These are phyloP conservation scores for Virgularia gustaviana DNA, from an alignment of 92 coral and sea anemone species.

Conservation along the genomic window DNA sequence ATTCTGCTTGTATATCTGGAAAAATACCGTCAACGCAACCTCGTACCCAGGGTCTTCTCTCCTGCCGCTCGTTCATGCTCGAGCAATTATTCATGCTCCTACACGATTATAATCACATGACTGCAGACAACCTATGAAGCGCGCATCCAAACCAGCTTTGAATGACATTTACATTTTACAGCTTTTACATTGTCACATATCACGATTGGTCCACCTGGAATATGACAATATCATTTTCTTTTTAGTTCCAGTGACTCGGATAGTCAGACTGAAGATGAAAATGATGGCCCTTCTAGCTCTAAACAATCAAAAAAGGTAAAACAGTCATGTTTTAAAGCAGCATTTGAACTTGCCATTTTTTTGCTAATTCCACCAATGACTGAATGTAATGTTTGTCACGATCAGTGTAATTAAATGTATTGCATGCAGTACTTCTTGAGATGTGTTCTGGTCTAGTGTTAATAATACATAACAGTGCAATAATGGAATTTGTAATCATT, in stretches of 20 bases:
- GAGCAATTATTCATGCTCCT: too few species aligned
- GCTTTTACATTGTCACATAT: too few species aligned
- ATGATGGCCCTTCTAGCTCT: conserved; percentile 19
- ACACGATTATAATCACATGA: too few species aligned
- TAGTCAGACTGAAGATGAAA: conserved; percentile 59
- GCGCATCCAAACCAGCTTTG: too few species aligned
- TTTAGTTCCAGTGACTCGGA: conserved; percentile 85
- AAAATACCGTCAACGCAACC: neutral
- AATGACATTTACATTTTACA: too few species aligned
- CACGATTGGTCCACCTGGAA: too few species aligned
- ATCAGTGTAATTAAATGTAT: too few species aligned
- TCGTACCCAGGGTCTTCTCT: neutral
- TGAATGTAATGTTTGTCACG: too few species aligned
- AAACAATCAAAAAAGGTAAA: conserved; percentile 50
- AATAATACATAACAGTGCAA: neutral
- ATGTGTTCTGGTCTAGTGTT: neutral
- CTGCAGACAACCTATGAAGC: too few species aligned
- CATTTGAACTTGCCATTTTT: neutral
- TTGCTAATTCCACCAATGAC: too few species aligned
- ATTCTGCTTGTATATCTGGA: neutral
- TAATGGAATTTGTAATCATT: neutral
- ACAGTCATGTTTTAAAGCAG: neutral
- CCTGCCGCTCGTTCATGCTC: neutral
- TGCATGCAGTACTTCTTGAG: too few species aligned
- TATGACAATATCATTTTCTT: too few species aligned